Conservation (phyloP, 2,888 invertebrate species). For the Choreutis nemorana region DNA sequence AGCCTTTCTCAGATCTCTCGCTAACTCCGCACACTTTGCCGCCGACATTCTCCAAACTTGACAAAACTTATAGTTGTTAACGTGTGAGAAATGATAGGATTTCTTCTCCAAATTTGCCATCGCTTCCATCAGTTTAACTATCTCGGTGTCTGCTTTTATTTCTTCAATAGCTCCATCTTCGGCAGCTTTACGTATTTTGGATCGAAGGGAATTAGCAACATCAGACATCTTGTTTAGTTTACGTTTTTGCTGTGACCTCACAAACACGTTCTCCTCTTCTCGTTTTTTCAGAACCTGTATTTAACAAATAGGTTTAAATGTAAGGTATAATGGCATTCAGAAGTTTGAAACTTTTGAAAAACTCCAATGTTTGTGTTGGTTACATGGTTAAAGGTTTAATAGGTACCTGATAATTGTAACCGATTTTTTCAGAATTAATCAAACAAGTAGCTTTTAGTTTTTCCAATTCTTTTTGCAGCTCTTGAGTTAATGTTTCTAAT, state of each 20-base stretch:
- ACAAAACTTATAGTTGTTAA: conserved; percentile 70
- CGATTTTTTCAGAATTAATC: conserved; percentile 88
- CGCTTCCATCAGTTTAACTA: conserved; percentile 70
- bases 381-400: neutral
- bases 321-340: neutral
- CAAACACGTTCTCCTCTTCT: conserved; percentile 85
- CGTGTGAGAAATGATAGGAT: conserved; percentile 69
- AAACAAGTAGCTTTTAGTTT: conserved; percentile 80
- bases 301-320: neutral
- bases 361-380: neutral
- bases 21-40: conserved; percentile 26
- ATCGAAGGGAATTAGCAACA: conserved; percentile 69
- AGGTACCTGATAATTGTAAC: conserved; percentile 82
- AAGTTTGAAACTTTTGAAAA: neutral
- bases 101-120: conserved; percentile 77
- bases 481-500: conserved; percentile 74
- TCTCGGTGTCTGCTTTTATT: conserved; percentile 72
- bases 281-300: conserved; percentile 77
- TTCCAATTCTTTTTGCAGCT: conserved; percentile 80
- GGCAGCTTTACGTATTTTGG: conserved; percentile 72
- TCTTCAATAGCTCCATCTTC: conserved; percentile 72
- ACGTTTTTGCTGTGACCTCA: conserved; percentile 81
- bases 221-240: conserved; percentile 81
- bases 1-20: conserved; percentile 29
- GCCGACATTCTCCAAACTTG: conserved; percentile 56